Conservation (phyloP, 2,113 vertebrate species). For the Pungitius pungitius region DNA sequence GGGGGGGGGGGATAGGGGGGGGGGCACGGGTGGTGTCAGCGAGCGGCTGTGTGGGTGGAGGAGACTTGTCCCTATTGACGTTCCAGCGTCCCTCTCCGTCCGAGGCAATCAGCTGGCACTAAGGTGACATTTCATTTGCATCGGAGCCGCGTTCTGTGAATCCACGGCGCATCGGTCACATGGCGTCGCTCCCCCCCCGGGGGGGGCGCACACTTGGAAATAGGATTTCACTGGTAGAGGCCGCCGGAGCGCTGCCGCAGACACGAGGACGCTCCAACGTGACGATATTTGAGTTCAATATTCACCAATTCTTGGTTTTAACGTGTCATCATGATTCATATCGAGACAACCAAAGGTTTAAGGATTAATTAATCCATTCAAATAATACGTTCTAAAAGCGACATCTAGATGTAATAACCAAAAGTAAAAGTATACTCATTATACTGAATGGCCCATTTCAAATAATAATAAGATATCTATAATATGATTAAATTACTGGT, state of each 20-base stretch:
- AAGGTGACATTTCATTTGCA: slow-evolving; percentile 71
- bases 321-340: too few species aligned
- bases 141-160: slow-evolving; percentile 39
- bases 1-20: background rate
- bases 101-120: slow-evolving; percentile 58
- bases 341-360: too few species aligned
- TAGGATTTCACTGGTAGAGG: slow-evolving; percentile 12
- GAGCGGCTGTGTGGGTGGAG: slow-evolving; percentile 38
- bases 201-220: slow-evolving; percentile 16
- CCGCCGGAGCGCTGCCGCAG: background rate
- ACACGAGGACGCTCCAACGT: too few species aligned
- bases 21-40: background rate
- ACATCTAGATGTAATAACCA: too few species aligned
- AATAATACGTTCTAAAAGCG: too few species aligned
- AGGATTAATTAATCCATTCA: too few species aligned
- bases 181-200: slow-evolving; percentile 17
- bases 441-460: background rate
- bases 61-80: slow-evolving; percentile 51
- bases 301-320: too few species aligned
- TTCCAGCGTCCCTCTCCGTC: slow-evolving; percentile 39
- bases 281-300: too few species aligned
- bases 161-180: slow-evolving; percentile 37
- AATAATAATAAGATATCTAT: background rate
- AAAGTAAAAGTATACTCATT: background rate
- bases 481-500: background rate